Conservation (phyloP, 1,140 invertebrate species). For the Leptinotarsa undecemlineata region DNA sequence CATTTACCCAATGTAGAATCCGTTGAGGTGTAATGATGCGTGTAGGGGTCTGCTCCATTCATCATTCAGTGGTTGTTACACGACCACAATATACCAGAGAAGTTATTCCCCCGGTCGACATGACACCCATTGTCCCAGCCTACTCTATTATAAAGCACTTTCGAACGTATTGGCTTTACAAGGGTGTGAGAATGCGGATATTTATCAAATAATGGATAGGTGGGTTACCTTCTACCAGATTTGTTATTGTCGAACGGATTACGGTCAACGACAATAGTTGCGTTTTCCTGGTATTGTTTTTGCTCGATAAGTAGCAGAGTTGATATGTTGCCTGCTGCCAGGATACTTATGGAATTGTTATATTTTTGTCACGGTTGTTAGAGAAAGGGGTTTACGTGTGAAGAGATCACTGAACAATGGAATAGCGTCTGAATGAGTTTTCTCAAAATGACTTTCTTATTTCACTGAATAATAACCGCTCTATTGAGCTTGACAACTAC, state of each 20-base stretch:
- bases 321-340: too few relatives aligned
- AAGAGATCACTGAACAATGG: too few relatives aligned
- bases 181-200: conserved; percentile 47
- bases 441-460: too few relatives aligned
- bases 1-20: conserved; percentile 28
- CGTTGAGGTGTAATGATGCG: conserved; percentile 50
- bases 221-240: conserved; percentile 8
- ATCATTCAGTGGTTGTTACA: conserved; percentile 29
- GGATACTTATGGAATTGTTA: too few relatives aligned
- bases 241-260: conserved; percentile 1
- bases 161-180: conserved; percentile 53
- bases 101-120: conserved; percentile 42
- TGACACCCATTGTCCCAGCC: conserved; percentile 52
- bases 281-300: background rate
- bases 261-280: background rate
- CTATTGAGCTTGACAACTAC: too few relatives aligned
- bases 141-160: conserved; percentile 53
- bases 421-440: too few relatives aligned
- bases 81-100: conserved; percentile 34
- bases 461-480: too few relatives aligned
- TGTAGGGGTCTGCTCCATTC: conserved; percentile 34
- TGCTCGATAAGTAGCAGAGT: background rate
- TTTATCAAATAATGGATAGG: conserved; percentile 21
- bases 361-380: too few relatives aligned
- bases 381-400: too few relatives aligned